Base-by-base conservation (phyloP, 2,888 invertebrate genomes). In the Temnothorax rugatulus region DNA sequence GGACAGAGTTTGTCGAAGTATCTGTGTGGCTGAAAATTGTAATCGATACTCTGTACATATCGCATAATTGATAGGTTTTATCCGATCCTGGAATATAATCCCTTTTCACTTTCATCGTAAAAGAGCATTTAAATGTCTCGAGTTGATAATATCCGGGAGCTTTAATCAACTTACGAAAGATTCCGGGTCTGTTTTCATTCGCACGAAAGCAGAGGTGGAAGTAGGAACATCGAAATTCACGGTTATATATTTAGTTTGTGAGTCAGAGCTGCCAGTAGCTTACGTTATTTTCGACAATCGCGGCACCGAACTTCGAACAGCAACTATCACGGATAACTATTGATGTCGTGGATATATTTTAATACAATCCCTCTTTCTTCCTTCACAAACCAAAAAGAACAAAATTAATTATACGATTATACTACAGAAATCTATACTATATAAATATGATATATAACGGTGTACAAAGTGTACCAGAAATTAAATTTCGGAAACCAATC, bases 241-340 rank as follows among this genome's bases (percentile, higher is more conserved):
- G 84, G 88, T 88, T 93, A 93, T 93, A 91, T 93, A 91, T 93
- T 93, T 92, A 93, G 91, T 86, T 68, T 38, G 82, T 89, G 91
- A 93, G 84, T 92, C 93, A 92, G 76, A 66, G 57, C 63, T 64
- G 79, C 68, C 83, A 11, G 59, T 18, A 7, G 61, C 79, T 57
- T 11, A 64, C 47, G 77, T 88, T 81, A 85, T 82, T 85, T 82
- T 83, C 38, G 59, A 54, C 82, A 66, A 82, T 76, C 63, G 69
- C 21, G 21, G 34, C 21, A 41, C 52, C n/a, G 74, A 74, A 84
- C 82, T 76, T 54, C 76, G 15, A 69, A 52, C 50, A 25, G 44
- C 74, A 59, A n/a, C 77, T 59, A 73, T 77, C 69, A 34, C 61
- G 21, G 21, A 47, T 21, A 63, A 21, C 29, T 57, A 50, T 38